Conservation (phyloP, 2,797 vertebrate genomes). For the Manis pentadactyla region DNA sequence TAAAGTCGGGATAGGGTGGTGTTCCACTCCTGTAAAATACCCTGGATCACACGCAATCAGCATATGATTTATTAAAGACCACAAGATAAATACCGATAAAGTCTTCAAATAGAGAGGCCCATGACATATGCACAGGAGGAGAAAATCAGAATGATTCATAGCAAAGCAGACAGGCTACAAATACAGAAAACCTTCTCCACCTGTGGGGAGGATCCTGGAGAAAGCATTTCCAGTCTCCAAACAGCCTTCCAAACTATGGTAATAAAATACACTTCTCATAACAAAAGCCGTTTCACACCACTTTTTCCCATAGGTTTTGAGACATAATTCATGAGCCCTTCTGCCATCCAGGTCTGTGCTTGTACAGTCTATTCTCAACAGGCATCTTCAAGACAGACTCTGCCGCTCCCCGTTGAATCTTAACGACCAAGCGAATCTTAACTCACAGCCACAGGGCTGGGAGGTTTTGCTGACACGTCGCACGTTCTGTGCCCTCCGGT, state of each 20-base stretch:
- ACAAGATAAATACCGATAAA: constrained; percentile 73
- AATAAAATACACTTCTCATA: constrained; percentile 72
- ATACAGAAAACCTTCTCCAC: constrained; percentile 49
- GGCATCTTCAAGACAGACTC: background rate
- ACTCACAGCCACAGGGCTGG: background rate
- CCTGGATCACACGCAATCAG: background rate
- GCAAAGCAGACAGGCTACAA: constrained; percentile 46
- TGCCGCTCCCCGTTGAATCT: background rate
- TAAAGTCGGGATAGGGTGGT: background rate
- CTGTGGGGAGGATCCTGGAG: constrained; percentile 44
- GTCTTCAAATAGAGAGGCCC: constrained; percentile 71
- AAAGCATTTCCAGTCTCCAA: constrained; percentile 45
- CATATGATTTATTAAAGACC: constrained; percentile 78
- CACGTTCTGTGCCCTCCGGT: background rate
- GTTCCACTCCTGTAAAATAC: constrained; percentile 50
- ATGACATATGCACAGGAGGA: constrained; percentile 20
- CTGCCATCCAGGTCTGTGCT: background rate
- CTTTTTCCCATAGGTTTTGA: background rate
- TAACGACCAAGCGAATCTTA: background rate
- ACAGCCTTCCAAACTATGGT: constrained; percentile 11
- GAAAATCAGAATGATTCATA: constrained; percentile 68
- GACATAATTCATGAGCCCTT: background rate
- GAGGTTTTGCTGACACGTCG: rapidly evolving
- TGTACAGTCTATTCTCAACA: background rate
- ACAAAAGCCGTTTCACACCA: constrained; percentile 70